Conservation (phyloP, 2,113 vertebrate genomes). For the Boleophthalmus pectinirostris region DNA sequence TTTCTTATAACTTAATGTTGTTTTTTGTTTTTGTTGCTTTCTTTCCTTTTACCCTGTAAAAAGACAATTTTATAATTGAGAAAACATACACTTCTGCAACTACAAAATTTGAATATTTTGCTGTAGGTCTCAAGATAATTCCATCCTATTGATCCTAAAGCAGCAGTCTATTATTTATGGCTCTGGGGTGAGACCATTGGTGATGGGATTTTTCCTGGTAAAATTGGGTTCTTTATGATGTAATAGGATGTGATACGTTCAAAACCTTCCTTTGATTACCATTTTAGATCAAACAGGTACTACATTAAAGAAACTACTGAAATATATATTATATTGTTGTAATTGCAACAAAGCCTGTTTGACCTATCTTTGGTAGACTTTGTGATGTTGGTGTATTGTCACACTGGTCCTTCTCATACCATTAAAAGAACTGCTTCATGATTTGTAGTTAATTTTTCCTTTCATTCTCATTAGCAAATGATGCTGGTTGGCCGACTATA, state of each 20-base stretch:
- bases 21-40: conserved; percentile 10
- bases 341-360: conserved; percentile 22
- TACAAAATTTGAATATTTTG: conserved; percentile 17
- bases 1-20: not conserved
- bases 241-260: conserved; percentile 53
- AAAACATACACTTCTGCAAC: not conserved
- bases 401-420: not conserved
- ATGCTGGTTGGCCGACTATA: conserved; percentile 86
- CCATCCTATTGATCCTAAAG: conserved; percentile 51
- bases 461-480: conserved; percentile 78
- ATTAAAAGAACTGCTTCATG: not conserved
- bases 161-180: not conserved
- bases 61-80: not conserved
- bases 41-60: conserved; percentile 20
- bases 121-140: conserved; percentile 48
- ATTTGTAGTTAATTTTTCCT: conserved; percentile 9
- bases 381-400: conserved; percentile 11
- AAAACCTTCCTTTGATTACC: conserved; percentile 36
- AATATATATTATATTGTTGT: not conserved
- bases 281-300: conserved; percentile 41
- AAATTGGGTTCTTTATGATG: not conserved
- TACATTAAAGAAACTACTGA: not conserved
- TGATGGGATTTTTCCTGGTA: not conserved
- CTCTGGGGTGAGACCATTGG: not conserved
- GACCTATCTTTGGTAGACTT: conserved; percentile 38